phyloP scores from a whole-genome alignment of 2,113 vertebrate species.

The Oostethus manadensis region DNA sequence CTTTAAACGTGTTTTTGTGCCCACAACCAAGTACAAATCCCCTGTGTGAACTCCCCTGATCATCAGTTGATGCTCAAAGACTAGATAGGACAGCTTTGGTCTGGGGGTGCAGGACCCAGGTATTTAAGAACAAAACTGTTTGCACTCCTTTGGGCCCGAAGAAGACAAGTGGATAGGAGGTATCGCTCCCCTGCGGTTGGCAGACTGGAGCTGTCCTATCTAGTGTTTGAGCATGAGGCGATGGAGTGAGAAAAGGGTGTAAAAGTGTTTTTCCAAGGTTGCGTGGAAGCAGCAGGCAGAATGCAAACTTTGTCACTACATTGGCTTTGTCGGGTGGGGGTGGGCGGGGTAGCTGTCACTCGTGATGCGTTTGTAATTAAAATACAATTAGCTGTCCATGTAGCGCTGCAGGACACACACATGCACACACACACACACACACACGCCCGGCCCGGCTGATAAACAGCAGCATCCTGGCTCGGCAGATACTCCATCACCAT shows the following conservation, averaged over 20 bases:
- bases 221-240: not conserved
- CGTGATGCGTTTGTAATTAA: slow-evolving; percentile 56
- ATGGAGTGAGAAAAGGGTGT: not conserved
- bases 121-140: too few species aligned
- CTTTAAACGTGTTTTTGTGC: too few species aligned
- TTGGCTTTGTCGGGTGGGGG: slow-evolving; percentile 26
- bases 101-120: too few species aligned
- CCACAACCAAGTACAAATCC: too few species aligned
- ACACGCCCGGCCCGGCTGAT: slow-evolving; percentile 23
- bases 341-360: slow-evolving; percentile 32
- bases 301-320: slow-evolving; percentile 24
- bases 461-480: slow-evolving; percentile 31
- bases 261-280: slow-evolving; percentile 2
- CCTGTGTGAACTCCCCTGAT: too few species aligned
- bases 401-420: slow-evolving; percentile 26
- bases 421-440: slow-evolving; percentile 26
- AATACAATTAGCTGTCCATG: slow-evolving; percentile 52
- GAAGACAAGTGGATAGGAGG: not conserved
- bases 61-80: too few species aligned
- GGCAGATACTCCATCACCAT: slow-evolving; percentile 40
- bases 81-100: too few species aligned
- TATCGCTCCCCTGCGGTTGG: too few species aligned
- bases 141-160: not conserved
- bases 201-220: not conserved
- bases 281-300: slow-evolving; percentile 17